Conservation (phyloP, 2,113 vertebrate species). For the Agapornis roseicollis region DNA sequence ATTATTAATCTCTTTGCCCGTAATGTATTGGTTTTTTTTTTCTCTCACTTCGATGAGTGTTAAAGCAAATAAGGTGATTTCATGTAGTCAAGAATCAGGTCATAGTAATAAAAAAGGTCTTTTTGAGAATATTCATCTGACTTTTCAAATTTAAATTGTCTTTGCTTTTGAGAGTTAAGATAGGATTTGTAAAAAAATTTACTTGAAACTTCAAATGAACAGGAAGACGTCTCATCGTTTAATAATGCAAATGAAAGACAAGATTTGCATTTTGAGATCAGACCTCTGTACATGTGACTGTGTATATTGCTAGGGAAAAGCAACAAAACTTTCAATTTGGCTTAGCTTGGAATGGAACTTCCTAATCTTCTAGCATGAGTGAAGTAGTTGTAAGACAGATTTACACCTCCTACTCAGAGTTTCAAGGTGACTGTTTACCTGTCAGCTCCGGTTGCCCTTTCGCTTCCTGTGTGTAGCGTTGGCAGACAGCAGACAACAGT, state of each 20-base stretch:
- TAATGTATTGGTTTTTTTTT: background rate
- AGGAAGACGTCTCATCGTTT: background rate
- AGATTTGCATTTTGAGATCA: background rate
- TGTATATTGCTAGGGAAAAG: background rate
- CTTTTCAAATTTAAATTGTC: background rate
- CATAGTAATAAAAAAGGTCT: background rate
- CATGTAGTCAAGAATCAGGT: background rate
- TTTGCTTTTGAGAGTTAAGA: background rate
- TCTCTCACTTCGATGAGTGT: background rate
- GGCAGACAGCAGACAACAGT: background rate
- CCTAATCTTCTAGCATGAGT: background rate
- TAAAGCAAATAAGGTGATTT: background rate
- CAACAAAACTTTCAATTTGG: background rate
- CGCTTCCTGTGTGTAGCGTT: background rate
- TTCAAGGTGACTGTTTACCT: background rate
- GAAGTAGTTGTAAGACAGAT: background rate
- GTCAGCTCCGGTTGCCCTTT: background rate
- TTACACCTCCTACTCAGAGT: background rate
- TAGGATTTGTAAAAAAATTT: background rate
- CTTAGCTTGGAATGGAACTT: background rate
- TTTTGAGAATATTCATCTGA: background rate
- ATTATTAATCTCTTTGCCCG: background rate
- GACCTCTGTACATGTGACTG: fast-evolving
- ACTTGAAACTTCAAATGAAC: background rate
- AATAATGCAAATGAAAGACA: background rate